Evolutionary conservation across 2,888 invertebrate species (phyloP).

Genomic region (Athalia circularis): DNA sequence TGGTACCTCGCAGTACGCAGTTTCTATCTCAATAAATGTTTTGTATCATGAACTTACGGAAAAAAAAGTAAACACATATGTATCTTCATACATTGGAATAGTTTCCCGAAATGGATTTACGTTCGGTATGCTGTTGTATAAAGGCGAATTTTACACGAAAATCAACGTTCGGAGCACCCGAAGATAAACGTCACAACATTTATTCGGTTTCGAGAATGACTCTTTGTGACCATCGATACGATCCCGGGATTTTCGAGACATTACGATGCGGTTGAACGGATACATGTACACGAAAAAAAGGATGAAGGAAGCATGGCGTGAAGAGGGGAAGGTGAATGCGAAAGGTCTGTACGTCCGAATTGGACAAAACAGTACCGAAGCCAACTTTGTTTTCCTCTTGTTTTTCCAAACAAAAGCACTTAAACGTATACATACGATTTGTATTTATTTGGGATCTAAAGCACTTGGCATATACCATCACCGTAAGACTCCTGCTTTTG

Average conservation of each 20-base stretch:
- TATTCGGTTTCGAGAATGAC: conserved; percentile 29
- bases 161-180: neutral
- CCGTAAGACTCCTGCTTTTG: conserved; percentile 15
- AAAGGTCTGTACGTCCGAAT: conserved; percentile 23
- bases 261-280: neutral
- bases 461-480: conserved; percentile 23
- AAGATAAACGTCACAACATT: conserved; percentile 36
- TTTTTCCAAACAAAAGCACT: conserved; percentile 38
- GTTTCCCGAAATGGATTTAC: too few species aligned
- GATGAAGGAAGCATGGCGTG: conserved; percentile 5
- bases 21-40: neutral
- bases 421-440: conserved; percentile 40
- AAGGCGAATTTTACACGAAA: too few species aligned
- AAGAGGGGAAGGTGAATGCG: neutral
- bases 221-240: conserved; percentile 38
- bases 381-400: conserved; percentile 35
- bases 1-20: neutral
- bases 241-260: conserved; percentile 20
- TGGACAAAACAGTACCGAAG: neutral
- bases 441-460: conserved; percentile 42
- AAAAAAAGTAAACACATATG: neutral
- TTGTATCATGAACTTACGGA: neutral
- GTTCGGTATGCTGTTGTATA: too few species aligned
- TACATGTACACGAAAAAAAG: conserved; percentile 17
- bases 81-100: neutral